These are phyloP conservation scores for Cheilosia variabilis DNA, from an alignment of 2,888 invertebrate species.

Conservation along the genomic window DNA sequence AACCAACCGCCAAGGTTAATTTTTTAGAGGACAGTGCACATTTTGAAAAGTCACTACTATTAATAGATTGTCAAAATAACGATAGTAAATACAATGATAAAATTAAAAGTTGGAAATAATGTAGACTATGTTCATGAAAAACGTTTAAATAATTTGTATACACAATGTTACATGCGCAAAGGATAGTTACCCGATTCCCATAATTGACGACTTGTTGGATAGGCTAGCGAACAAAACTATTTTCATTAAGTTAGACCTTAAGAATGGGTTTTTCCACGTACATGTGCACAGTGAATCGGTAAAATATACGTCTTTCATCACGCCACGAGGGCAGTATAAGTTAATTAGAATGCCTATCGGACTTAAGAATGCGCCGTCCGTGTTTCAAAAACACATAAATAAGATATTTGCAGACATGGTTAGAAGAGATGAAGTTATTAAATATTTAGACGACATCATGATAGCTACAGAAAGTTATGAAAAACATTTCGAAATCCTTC, in stretches of 20 bases:
- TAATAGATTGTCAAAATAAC: background rate
- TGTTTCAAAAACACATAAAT: conserved; percentile 55
- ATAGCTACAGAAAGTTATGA: conserved; percentile 63
- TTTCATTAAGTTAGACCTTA: conserved; percentile 10
- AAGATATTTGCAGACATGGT: conserved; percentile 69
- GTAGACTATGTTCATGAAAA: too few relatives aligned
- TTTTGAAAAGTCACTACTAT: background rate
- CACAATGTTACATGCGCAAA: background rate
- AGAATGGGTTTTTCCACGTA: too few relatives aligned
- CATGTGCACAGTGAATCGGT: background rate
- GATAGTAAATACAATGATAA: too few relatives aligned
- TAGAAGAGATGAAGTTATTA: conserved; percentile 42
- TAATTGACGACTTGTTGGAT: conserved; percentile 7
- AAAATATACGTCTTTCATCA: conserved; percentile 6
- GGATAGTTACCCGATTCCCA: conserved; percentile 2
- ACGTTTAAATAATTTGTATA: too few relatives aligned
- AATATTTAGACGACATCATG: conserved; percentile 77
- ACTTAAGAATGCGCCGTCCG: background rate
- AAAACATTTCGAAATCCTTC: conserved; percentile 66
- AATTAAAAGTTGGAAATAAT: too few relatives aligned
- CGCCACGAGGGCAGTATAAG: background rate
- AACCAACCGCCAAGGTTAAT: background rate
- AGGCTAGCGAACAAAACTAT: background rate
- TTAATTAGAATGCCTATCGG: background rate
- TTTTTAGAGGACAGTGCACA: background rate